These are phyloP conservation scores for Aldrovandia affinis DNA, from an alignment of 2,797 vertebrate species.

Conservation along the genomic window DNA sequence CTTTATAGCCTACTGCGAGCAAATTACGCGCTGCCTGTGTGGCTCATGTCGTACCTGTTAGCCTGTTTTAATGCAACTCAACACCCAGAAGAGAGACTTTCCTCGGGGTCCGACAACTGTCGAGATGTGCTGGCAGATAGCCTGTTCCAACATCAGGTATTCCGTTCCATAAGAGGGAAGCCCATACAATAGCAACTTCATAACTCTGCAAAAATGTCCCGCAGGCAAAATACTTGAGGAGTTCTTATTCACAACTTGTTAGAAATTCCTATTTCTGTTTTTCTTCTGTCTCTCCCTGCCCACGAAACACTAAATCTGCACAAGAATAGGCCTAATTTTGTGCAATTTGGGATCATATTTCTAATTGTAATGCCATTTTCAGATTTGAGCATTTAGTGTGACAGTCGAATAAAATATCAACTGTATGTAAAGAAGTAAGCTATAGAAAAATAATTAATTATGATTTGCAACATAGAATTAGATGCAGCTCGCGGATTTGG, in stretches of 20 bases:
- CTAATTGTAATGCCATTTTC: slow-evolving; percentile 6
- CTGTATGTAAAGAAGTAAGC: slow-evolving; percentile 4
- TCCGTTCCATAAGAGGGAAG: slow-evolving; percentile 38
- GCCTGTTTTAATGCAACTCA: slow-evolving; percentile 25
- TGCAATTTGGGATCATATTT: background rate
- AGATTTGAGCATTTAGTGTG: background rate
- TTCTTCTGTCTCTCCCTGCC: slow-evolving; percentile 16
- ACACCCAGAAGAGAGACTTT: slow-evolving; percentile 32
- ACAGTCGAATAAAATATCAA: slow-evolving; percentile 42
- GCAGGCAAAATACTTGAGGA: slow-evolving; percentile 44
- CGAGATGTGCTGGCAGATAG: background rate
- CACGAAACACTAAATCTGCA: background rate
- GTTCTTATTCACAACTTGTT: slow-evolving; percentile 46
- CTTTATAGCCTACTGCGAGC: background rate
- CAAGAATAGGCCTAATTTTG: no score
- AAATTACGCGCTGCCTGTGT: background rate
- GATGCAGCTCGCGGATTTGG: no score
- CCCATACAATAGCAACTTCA: slow-evolving; percentile 47
- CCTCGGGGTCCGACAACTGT: slow-evolving; percentile 14
- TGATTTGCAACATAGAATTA: background rate
- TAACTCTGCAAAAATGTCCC: slow-evolving; percentile 49
- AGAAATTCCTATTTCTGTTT: background rate
- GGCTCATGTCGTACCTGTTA: background rate
- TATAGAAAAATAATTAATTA: slow-evolving; percentile 7
- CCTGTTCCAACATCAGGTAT: slow-evolving; percentile 21